Evolutionary conservation across 1,140 invertebrate species (phyloP).

Genomic region (Hormaphis cornu): DNA sequence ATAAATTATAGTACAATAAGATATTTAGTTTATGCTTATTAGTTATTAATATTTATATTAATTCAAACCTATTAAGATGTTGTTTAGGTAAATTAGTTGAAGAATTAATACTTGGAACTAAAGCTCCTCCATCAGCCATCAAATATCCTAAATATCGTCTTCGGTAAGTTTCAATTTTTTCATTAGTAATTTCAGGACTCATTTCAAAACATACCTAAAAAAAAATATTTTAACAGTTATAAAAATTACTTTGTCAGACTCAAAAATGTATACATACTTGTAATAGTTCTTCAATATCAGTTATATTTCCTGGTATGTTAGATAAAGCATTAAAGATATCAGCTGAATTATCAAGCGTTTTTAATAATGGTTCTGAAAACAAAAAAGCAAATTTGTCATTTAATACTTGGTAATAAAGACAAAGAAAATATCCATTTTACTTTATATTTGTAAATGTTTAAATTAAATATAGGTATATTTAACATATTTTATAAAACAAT

Average conservation of each 20-base stretch:
- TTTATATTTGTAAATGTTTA: too few species aligned
- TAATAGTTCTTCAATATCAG: slow-evolving; percentile 74
- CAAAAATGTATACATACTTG: slow-evolving; percentile 45
- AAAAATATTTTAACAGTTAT: background rate
- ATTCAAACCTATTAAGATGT: slow-evolving; percentile 56
- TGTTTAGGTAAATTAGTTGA: slow-evolving; percentile 85
- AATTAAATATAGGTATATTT: too few species aligned
- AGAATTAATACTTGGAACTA: slow-evolving; percentile 81
- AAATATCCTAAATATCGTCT: slow-evolving; percentile 86
- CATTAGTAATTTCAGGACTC: slow-evolving; percentile 66
- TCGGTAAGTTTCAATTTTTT: slow-evolving; percentile 80
- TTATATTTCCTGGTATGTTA: slow-evolving; percentile 84
- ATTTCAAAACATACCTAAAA: slow-evolving; percentile 49
- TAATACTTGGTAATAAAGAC: too few species aligned
- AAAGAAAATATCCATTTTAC: too few species aligned
- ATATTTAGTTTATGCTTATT: background rate
- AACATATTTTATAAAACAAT: too few species aligned
- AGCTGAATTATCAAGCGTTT: slow-evolving; percentile 78
- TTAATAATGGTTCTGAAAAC: slow-evolving; percentile 62
- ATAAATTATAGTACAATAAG: background rate
- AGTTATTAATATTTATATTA: slow-evolving; percentile 12
- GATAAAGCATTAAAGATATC: slow-evolving; percentile 95
- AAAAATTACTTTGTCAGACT: background rate
- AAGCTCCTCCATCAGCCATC: slow-evolving; percentile 89
- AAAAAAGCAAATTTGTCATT: background rate